Conservation (phyloP, 35 echinoderm and acorn worm species). For the Apostichopus parvimensis region DNA sequence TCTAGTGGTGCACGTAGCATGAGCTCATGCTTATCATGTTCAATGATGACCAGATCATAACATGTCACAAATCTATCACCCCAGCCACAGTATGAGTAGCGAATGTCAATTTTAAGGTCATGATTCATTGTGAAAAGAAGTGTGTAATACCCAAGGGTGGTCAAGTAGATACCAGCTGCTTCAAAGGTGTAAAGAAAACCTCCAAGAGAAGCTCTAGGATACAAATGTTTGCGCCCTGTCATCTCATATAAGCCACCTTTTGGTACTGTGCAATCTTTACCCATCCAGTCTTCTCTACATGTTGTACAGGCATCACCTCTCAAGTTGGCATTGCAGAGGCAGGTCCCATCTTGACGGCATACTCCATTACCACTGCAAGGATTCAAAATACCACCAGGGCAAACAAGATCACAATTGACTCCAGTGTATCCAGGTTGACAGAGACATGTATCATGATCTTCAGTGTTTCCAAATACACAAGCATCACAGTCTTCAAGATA, state of each 20-base stretch:
- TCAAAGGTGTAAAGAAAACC: constrained; percentile 74
- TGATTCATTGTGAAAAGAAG: constrained; percentile 29
- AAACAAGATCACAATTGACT: constrained; percentile 10
- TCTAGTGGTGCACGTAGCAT: constrained; percentile 56
- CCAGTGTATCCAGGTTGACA: constrained; percentile 38
- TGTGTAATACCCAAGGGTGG: constrained; percentile 52
- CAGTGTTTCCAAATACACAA: constrained; percentile 43
- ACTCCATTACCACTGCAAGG: constrained; percentile 60
- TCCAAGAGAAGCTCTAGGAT: constrained; percentile 43
- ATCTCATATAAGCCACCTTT: not conserved
- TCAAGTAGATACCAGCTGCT: constrained; percentile 67
- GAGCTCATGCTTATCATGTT: constrained; percentile 24
- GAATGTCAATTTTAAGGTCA: constrained; percentile 38
- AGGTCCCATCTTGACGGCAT: constrained; percentile 37
- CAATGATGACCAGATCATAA: constrained; percentile 73
- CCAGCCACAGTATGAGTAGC: constrained; percentile 60
- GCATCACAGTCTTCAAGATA: constrained; percentile 30
- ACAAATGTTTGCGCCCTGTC: not conserved
- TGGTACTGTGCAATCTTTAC: constrained; percentile 59
- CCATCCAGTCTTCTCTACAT: constrained; percentile 24
- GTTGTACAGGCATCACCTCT: not conserved
- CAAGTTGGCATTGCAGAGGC: constrained; percentile 44
- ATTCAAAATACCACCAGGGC: constrained; percentile 58
- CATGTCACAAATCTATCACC: constrained; percentile 49
- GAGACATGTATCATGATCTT: constrained; percentile 3